A percentile compares a stretch with the other conserved stretches of the same genome.
Conservation (phyloP, 92 coral and sea anemone species). For the Palythoa grandiflora region DNA sequence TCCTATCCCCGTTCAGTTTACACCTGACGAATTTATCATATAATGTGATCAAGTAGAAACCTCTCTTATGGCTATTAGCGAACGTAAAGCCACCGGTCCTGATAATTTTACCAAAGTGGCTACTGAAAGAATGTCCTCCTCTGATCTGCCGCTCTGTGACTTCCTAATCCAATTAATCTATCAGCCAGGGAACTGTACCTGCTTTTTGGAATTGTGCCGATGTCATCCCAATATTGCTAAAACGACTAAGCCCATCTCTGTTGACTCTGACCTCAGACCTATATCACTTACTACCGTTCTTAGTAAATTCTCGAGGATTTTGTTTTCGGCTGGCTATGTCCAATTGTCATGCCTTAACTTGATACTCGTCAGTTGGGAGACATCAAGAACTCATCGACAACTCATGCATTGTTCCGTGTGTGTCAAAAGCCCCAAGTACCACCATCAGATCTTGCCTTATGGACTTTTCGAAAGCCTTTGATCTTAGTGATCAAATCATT, state of each 20-base stretch:
- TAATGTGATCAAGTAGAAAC: no score
- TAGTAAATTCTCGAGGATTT: constrained; percentile 64
- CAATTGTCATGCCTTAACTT: constrained; percentile 48
- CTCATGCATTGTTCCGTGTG: constrained; percentile 51
- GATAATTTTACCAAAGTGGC: constrained; percentile 54
- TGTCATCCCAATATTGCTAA: no score
- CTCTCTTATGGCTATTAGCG: no score
- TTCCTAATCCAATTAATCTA: constrained; percentile 52
- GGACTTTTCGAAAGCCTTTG: constrained; percentile 72
- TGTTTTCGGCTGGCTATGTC: constrained; percentile 55
- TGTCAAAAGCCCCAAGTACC: constrained; percentile 52
- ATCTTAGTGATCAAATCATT: constrained; percentile 63
- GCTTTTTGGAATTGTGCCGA: no score
- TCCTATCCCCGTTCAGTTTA: no score
- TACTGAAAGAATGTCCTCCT: constrained; percentile 42
- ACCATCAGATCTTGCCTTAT: constrained; percentile 62
- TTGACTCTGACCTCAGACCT: constrained; percentile 57
- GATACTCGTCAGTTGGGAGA: constrained; percentile 58
- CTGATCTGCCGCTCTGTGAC: constrained; percentile 15
- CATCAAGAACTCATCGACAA: constrained; percentile 60
- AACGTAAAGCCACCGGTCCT: neutral
- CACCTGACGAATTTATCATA: no score
- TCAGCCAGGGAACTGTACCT: constrained; percentile 62
- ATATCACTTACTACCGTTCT: constrained; percentile 57
- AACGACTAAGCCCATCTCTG: constrained; percentile 45